Percentiles rank a stretch among this genome's conserved stretches.
These are phyloP conservation scores for Synaphobranchus kaupii DNA, from an alignment of 2,797 vertebrate species.

Conservation along the genomic window DNA sequence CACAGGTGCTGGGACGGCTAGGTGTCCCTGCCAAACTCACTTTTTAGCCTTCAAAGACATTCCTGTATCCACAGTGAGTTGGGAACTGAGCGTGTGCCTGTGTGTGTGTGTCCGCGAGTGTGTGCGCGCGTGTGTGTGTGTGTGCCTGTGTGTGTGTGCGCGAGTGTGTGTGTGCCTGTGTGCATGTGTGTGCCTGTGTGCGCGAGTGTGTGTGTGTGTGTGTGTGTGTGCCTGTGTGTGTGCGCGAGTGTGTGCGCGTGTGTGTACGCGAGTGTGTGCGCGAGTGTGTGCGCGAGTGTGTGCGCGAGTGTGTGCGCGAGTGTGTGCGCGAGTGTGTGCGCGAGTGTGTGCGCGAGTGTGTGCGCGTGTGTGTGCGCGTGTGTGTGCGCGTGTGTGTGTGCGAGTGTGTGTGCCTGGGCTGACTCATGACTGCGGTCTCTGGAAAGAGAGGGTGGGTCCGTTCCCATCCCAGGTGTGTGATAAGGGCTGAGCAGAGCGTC, in stretches of 20 bases:
- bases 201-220: background rate
- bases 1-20: constrained; percentile 18
- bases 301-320: background rate
- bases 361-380: background rate
- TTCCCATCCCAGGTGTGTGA: background rate
- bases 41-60: constrained; percentile 30
- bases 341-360: background rate
- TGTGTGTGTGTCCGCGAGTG: background rate
- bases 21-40: background rate
- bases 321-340: background rate
- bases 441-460: background rate
- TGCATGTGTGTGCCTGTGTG: background rate
- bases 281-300: background rate
- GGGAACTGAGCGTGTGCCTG: background rate
- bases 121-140: background rate
- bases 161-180: background rate
- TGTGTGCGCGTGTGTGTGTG: background rate
- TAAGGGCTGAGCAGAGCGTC: background rate
- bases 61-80: constrained; percentile 11
- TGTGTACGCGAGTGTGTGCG: background rate
- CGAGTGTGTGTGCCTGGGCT: background rate
- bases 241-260: background rate
- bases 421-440: background rate
- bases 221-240: background rate
- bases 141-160: too few relatives aligned